These are phyloP conservation scores for Branchellion lobata DNA, from an alignment of 2,888 invertebrate genomes.

Conservation along the genomic window DNA sequence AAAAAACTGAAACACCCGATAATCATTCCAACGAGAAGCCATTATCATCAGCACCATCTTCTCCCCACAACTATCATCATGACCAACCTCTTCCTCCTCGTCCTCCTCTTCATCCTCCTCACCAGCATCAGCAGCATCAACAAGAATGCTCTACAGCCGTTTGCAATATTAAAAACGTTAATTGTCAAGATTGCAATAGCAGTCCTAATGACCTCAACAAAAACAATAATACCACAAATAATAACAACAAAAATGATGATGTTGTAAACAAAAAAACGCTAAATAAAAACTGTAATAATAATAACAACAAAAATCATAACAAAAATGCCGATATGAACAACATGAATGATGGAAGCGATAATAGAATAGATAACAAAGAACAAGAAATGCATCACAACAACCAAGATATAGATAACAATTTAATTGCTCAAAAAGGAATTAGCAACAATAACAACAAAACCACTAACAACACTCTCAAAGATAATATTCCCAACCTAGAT, in stretches of 20 bases:
- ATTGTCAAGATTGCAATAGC: background rate
- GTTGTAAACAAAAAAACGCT: too few relatives aligned
- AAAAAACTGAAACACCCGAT: background rate
- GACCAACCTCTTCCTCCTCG: background rate
- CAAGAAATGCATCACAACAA: background rate
- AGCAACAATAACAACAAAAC: background rate
- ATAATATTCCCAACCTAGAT: too few relatives aligned
- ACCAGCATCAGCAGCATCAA: background rate
- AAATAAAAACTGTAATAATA: too few relatives aligned
- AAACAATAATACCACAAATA: background rate
- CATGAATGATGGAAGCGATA: background rate
- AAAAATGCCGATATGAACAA: too few relatives aligned
- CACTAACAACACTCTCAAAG: too few relatives aligned
- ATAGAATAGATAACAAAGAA: background rate
- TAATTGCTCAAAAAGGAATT: background rate
- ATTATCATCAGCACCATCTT: background rate
- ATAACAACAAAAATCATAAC: too few relatives aligned
- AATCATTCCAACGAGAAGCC: background rate
- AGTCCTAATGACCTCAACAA: background rate
- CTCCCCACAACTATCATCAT: background rate
- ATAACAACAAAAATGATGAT: background rate
- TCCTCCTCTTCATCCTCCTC: background rate
- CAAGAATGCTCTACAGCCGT: background rate
- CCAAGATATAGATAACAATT: background rate
- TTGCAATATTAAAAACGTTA: background rate